phyloP scores from a whole-genome alignment of 2,113 vertebrate genomes.

The Picathartes gymnocephalus region DNA sequence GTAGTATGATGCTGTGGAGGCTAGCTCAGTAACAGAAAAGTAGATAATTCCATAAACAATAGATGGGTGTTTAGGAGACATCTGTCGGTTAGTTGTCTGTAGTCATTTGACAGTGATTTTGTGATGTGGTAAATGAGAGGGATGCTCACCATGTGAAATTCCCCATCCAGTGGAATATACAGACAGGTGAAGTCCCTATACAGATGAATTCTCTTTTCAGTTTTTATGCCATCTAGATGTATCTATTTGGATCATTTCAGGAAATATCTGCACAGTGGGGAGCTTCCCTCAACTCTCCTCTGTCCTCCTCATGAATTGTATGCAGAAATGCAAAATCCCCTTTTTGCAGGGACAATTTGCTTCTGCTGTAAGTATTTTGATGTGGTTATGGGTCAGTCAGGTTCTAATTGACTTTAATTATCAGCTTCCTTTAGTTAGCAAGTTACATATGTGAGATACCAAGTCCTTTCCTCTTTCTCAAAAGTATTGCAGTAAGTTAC shows the following conservation, averaged over 20 bases:
- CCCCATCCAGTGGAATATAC: neutral
- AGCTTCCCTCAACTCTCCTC: neutral
- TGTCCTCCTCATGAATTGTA: neutral
- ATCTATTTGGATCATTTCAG: neutral
- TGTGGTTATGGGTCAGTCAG: neutral
- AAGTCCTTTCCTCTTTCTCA: neutral
- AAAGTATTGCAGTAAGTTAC: neutral
- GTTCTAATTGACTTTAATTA: slow-evolving; percentile 26
- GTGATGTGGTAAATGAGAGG: neutral
- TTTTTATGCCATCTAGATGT: neutral
- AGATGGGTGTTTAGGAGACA: neutral
- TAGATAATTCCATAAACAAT: neutral
- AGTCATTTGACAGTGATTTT: neutral
- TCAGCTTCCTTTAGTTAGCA: slow-evolving; percentile 4
- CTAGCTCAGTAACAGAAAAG: neutral
- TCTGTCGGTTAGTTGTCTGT: neutral
- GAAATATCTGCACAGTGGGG: neutral
- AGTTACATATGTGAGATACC: neutral
- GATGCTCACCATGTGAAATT: neutral
- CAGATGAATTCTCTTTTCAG: neutral
- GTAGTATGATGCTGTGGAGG: neutral
- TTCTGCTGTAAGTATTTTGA: neutral
- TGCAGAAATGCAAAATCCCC: neutral
- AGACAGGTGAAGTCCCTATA: neutral
- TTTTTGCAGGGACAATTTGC: neutral